These are phyloP conservation scores for Hypena proboscidalis DNA, from an alignment of 2,888 invertebrate genomes.

Conservation along the genomic window DNA sequence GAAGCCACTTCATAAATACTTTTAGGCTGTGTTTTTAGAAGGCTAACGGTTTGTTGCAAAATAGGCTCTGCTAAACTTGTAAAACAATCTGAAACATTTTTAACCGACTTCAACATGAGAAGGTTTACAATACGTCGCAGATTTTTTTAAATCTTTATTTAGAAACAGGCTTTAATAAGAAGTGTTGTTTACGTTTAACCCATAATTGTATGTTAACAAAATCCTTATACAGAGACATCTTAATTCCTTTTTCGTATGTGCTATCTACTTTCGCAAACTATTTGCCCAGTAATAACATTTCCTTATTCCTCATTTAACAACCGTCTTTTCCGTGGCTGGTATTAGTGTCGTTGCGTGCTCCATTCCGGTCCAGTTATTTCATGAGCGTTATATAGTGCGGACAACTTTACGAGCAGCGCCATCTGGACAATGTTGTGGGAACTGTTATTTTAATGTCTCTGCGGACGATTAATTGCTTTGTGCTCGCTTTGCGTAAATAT, in stretches of 20 bases:
- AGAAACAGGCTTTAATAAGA: too few relatives aligned
- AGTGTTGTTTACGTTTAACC: too few relatives aligned
- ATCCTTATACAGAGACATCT: too few relatives aligned
- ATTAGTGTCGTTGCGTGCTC: conserved; percentile 27
- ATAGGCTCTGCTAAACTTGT: too few relatives aligned
- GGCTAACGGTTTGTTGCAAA: background rate
- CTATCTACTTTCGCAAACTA: background rate
- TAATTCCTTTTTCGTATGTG: too few relatives aligned
- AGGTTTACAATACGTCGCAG: too few relatives aligned
- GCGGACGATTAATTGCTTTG: background rate
- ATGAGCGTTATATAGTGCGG: conserved; percentile 27
- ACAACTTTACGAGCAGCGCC: conserved; percentile 12
- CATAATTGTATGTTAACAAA: too few relatives aligned
- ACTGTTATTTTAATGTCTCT: conserved; percentile 3
- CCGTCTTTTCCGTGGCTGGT: background rate
- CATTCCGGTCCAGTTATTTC: conserved; percentile 29
- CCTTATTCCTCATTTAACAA: background rate
- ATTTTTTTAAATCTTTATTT: too few relatives aligned
- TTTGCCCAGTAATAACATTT: background rate
- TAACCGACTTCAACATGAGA: too few relatives aligned
- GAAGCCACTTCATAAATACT: background rate
- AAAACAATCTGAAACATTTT: too few relatives aligned
- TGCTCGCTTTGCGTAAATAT: background rate
- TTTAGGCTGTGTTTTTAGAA: background rate
- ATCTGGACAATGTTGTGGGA: conserved; percentile 24